Evolutionary conservation across 1,140 invertebrate species (phyloP), one percentile per base, ranked within the genome.

Genomic region (Drosophila seguyi): DNA sequence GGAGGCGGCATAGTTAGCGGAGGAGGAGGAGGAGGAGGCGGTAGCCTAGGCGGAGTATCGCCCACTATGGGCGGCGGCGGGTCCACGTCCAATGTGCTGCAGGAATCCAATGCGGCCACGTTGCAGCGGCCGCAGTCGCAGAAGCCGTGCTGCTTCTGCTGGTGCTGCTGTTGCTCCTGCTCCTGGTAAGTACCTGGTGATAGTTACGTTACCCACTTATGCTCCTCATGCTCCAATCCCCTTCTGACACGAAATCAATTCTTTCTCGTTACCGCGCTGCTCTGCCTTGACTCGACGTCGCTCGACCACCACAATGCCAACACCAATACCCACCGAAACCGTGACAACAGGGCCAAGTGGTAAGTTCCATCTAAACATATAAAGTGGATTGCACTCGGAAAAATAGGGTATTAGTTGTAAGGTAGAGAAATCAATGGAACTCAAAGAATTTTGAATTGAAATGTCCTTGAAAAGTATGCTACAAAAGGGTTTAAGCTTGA

Each of bases 131-230:
- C 75, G 55, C 81, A 88, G 25, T 92, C 92, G 36, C 92, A 91
- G 74, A 94, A 94, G 81, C 93, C 93, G 68, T 95, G 95, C 91
- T 95, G 95, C 80, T 94, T 95, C 61, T 95, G 95, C 76, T 95
- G 95, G 94, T 95, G 95, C 86, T 96, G 95, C 88, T 95, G 95
- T 91, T 96, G 95, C 93, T 95, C 95, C 93, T 96, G 95, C 93
- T 95, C 95, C 93, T 95, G 95, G 95, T 95, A 94, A 93, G 93
- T 91, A 73, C 48, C 10, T 66, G 36, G 13, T 41, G 16, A 52
- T 53, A 57, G 50, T 50, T 50, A 55, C 34, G 42, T 47, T 47
- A 50, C 34, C 63, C 29, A 60, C 22, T 31, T 61, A 38, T n/a
- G n/a, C n/a, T 56, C 45, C 48, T 45, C 27, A 55, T 57, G 53